Base-by-base conservation (phyloP, 2,888 invertebrate genomes). In the Polydrusus cervinus region DNA sequence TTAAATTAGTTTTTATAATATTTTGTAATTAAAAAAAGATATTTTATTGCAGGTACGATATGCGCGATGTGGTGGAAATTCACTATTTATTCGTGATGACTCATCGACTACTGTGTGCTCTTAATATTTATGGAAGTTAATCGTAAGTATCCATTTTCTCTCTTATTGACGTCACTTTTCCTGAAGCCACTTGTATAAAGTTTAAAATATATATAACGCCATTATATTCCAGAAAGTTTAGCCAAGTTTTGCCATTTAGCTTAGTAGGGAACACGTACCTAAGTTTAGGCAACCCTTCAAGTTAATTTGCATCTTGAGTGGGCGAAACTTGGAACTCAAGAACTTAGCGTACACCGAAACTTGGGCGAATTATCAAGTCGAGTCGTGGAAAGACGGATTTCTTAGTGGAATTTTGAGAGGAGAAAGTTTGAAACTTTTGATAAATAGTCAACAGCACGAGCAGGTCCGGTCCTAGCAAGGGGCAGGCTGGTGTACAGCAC, bases 221-320 rank as follows among this genome's bases (percentile, higher is more conserved):
- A 11, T 30, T 30, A 3, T 55, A 7, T 30, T n/a, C 13, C 5
- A 6, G 14, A 20, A 57, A 57, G 13, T 57, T 57, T 38, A n/a
- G 8, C 55, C 30, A 57, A 57, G 57, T 57, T 57, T 57, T 57
- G 38, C 57, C n/a, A 57, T 57, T 57, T 57, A 57, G 38, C 57
- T 57, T 57, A 57, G 20, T 10, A 51, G 18, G n/a, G 34, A 34
- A 34, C 34, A 8, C 7, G 34, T 51, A 25, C 38, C 30, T 38
- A 38, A 16, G 34, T 57, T 34, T 38, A 7, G 38, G 57, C 55
- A 57, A 57, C 57, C 57, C 57, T 57, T 57, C 38, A 14, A 57
- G 16, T 16, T n/a, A 16, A 57, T 57, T 57, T 57, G 38, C 57
- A 57, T 57, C 34, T 57, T 38, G 16, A 57, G 57, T 38, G 20